phyloP scores from a whole-genome alignment of 2,797 vertebrate species.

The Ciconia nigra region DNA sequence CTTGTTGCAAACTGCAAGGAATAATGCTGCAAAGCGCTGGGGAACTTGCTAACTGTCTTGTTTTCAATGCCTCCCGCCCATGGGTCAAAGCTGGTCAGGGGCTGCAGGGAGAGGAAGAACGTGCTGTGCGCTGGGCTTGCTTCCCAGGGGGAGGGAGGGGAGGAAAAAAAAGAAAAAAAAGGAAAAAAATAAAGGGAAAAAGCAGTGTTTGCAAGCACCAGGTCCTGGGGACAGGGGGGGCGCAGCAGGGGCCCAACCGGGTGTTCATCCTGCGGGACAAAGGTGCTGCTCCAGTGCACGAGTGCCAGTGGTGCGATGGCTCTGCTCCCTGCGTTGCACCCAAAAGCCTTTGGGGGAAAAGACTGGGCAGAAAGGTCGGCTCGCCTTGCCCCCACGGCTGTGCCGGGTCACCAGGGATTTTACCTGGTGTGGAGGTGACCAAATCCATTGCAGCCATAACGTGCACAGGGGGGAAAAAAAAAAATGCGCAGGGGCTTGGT shows the following conservation, averaged over 20 bases:
- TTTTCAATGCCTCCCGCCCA: accelerated
- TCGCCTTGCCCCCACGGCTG: background rate
- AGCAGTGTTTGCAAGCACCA: background rate
- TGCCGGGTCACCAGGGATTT: background rate
- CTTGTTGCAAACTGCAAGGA: background rate
- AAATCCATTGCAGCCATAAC: background rate
- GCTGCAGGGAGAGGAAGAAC: background rate
- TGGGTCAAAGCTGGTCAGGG: background rate
- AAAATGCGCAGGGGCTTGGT: background rate
- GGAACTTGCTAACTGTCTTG: background rate
- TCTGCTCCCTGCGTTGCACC: background rate
- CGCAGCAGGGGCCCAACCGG: accelerated
- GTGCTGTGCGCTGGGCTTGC: background rate
- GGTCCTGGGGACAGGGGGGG: background rate
- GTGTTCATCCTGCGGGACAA: accelerated
- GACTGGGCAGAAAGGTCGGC: too few species aligned
- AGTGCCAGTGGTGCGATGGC: background rate
- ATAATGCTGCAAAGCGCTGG: accelerated
- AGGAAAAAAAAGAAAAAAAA: too few species aligned
- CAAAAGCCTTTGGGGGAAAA: background rate
- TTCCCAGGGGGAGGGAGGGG: background rate
- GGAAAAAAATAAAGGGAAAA: accelerated
- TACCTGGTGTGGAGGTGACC: background rate
- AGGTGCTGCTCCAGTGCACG: background rate
- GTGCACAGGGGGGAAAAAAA: background rate